Evolutionary conservation across 2,888 invertebrate genomes (phyloP).

Genomic region (Brachypalpus laphriformis): DNA sequence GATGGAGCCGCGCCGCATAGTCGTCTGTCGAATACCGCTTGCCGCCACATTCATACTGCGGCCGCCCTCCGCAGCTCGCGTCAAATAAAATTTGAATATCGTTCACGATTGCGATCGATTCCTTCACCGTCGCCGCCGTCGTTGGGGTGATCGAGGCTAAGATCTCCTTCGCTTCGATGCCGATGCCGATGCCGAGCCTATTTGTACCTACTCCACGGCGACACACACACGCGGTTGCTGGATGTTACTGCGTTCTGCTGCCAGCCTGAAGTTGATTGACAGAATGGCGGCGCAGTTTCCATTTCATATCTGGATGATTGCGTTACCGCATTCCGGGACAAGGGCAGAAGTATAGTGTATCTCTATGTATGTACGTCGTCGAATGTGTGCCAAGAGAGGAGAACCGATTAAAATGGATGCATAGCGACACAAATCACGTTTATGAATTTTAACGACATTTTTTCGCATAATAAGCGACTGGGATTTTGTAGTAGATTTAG

Average conservation of each 20-base stretch:
- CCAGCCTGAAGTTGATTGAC: slow-evolving; percentile 63
- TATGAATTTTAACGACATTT: slow-evolving; percentile 74
- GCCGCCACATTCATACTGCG: not conserved
- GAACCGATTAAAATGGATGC: slow-evolving; percentile 71
- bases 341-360: slow-evolving; percentile 48
- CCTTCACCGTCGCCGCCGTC: not conserved
- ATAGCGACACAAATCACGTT: slow-evolving; percentile 73
- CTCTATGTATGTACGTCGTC: not conserved
- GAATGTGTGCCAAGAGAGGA: slow-evolving; percentile 59
- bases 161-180: slow-evolving; percentile 3
- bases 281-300: slow-evolving; percentile 71
- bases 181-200: slow-evolving; percentile 27
- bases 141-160: not conserved
- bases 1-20: slow-evolving; percentile 32
- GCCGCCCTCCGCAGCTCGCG: not conserved
- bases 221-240: slow-evolving; percentile 18
- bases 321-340: slow-evolving; percentile 70
- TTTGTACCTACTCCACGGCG: slow-evolving; percentile 3
- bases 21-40: slow-evolving; percentile 10
- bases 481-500: slow-evolving; percentile 50
- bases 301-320: slow-evolving; percentile 70
- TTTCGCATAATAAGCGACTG: slow-evolving; percentile 68
- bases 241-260: slow-evolving; percentile 42
- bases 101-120: slow-evolving; percentile 48
- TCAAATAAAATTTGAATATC: slow-evolving; percentile 61